Percentiles rank a stretch among this genome's conserved stretches.
These are phyloP conservation scores for Danio aesculapii DNA, from an alignment of 2,797 vertebrate species.

Conservation along the genomic window DNA sequence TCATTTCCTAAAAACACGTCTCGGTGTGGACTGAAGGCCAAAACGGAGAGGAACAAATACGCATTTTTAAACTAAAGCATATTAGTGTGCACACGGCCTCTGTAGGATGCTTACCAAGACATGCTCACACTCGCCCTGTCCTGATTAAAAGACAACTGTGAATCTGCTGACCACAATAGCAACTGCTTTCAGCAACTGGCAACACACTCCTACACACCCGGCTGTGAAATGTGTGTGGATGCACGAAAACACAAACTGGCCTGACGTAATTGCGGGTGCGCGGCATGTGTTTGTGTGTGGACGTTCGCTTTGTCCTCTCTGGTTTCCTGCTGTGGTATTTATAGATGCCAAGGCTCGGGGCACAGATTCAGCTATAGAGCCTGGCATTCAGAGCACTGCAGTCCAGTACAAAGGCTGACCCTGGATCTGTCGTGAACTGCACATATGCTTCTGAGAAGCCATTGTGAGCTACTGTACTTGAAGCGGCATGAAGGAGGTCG, in stretches of 20 bases:
- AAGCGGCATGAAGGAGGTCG: constrained; percentile 2
- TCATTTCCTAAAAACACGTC: too few relatives aligned
- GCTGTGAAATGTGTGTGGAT: constrained; percentile 19
- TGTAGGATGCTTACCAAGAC: not conserved
- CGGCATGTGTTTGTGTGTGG: constrained; percentile 41
- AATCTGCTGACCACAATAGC: constrained; percentile 54
- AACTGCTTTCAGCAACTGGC: constrained; percentile 56
- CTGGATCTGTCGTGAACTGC: constrained; percentile 5
- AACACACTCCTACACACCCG: constrained; percentile 31
- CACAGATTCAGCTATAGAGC: constrained; percentile 34
- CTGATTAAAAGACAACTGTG: constrained; percentile 41
- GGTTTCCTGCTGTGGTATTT: constrained; percentile 64
- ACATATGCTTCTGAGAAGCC: not conserved
- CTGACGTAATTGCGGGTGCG: constrained; percentile 34
- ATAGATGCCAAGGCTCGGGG: constrained; percentile 61
- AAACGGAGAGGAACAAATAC: too few relatives aligned
- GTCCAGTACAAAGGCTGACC: constrained; percentile 16
- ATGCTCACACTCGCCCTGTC: constrained; percentile 14
- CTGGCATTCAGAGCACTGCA: constrained; percentile 36
- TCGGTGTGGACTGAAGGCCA: too few relatives aligned
- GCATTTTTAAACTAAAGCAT: too few relatives aligned
- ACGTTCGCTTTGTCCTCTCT: constrained; percentile 54
- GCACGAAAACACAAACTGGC: constrained; percentile 19
- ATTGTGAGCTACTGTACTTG: not conserved
- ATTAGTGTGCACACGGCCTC: not conserved